These are phyloP conservation scores for Dyspetes luteomarginatus DNA, from an alignment of 2,888 invertebrate genomes.

Conservation along the genomic window DNA sequence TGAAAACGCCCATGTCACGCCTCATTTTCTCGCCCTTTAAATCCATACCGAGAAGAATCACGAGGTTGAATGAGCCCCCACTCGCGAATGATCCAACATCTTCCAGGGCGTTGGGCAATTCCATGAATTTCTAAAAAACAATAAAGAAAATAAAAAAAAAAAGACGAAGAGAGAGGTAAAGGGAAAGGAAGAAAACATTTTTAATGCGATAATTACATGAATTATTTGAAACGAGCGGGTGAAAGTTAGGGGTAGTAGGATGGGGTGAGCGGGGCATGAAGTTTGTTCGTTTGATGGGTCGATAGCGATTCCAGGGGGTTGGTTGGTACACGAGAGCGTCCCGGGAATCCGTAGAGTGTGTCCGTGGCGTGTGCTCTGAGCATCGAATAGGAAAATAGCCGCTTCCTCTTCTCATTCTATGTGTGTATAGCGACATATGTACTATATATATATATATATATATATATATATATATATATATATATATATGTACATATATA, in stretches of 20 bases:
- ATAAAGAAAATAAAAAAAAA: slow-evolving; percentile 3
- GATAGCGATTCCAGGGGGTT: slow-evolving; percentile 47
- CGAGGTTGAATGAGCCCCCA: slow-evolving; percentile 82
- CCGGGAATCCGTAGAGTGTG: slow-evolving; percentile 54
- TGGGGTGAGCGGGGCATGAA: slow-evolving; percentile 5
- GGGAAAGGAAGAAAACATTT: background rate
- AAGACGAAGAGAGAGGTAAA: slow-evolving; percentile 37
- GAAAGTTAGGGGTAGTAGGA: background rate
- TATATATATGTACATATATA: background rate
- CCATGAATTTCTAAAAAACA: slow-evolving; percentile 84
- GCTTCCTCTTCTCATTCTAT: slow-evolving; percentile 34
- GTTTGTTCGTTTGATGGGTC: slow-evolving; percentile 51
- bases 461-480: slow-evolving; percentile 1
- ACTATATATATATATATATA: slow-evolving; percentile 6
- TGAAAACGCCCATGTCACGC: slow-evolving; percentile 86
- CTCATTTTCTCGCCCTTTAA: slow-evolving; percentile 83
- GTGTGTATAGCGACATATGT: background rate
- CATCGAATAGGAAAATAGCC: slow-evolving; percentile 54
- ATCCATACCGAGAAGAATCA: slow-evolving; percentile 88
- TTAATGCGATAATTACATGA: slow-evolving; percentile 27
- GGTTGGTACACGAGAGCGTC: slow-evolving; percentile 32
- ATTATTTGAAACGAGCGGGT: background rate
- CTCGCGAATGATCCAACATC: slow-evolving; percentile 85
- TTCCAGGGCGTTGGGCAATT: slow-evolving; percentile 83
- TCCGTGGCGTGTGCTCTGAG: slow-evolving; percentile 38